Evolutionary conservation across 2,113 vertebrate genomes (phyloP), one percentile per base, ranked within the genome.

Genomic region (Cephalopterus ornatus): DNA sequence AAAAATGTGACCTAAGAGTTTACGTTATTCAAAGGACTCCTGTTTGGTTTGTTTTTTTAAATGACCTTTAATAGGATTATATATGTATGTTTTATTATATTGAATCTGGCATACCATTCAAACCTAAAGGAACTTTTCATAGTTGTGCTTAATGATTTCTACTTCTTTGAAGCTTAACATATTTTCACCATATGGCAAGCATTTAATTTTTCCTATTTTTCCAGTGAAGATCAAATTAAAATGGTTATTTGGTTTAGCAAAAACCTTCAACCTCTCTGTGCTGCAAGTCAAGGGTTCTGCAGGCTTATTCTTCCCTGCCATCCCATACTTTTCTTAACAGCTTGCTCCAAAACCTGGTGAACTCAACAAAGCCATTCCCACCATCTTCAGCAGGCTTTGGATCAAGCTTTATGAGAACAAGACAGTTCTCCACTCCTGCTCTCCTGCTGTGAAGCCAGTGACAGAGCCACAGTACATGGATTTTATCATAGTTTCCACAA

Each of bases 181-280:
- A 92, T 84, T 97, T 97, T 93, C 39, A 63, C 93, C 95, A 96
- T 95, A 95, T 95, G 97, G 96, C 83, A 96, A 73, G 77, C 68
- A 88, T 88, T 94, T 92, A 35, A 79, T 93, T 95, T 96, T 81
- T 71, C 30, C 12, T 66, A 91, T 88, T 96, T 95, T 93, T 87
- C 72, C 91, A 92, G 58, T 22, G 75, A 27, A 85, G 58, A 82
- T 92, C 62, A 47, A 96, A 88, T 93, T 78, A 68, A 92, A 88
- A 81, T 58, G 2, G 42, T 56, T 90, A 27, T 91, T 95, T 90
- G 49, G 44, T 76, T 95, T 89, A 92, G 80, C 61, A 89, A 81
- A 96, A 92, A 11, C 72, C 55, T 84, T 68, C 76, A 81, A n/a
- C 44, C 11, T 88, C 4, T 44, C 37, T 84, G 73, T 74, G 59